Base-by-base conservation (phyloP, 2,797 vertebrate species). In the Lithobates sylvaticus region DNA sequence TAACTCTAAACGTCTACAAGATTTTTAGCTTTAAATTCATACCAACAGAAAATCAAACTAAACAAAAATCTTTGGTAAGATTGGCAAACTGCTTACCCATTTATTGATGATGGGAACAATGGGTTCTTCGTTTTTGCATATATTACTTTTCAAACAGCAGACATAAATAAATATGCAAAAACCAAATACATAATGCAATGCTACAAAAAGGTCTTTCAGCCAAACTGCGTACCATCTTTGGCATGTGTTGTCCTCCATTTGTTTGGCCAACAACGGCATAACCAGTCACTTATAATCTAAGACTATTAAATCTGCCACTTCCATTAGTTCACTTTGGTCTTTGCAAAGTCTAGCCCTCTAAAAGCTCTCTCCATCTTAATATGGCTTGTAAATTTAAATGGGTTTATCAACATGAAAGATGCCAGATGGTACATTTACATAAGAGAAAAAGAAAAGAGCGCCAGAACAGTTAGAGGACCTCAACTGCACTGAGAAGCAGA, bases 341-440 rank as follows among this genome's bases (percentile, higher is more conserved):
- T 76, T 75, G 78, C 64, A 81, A 15, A 23, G 71, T 47, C 42
- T 15, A 54, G 71, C 73, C 72, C 64, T 69, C 77, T 68, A 75
- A 85, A 39, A 44, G 77, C 67, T 73, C 77, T 80, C 78, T 29
- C 84, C 70, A 80, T 69, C 44, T 61, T 86, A 81, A 81, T 81
- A 75, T 58, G 64, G 9, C 65, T 86, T 67, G 72, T 86, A 86
- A n/a, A 80, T 80, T 58, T 85, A 85, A 86, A 86, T 86, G 78
- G 78, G 80, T 76, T 86, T 81, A 76, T 72, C 72, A 81, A 68
- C 64, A 82, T 81, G 72, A 86, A 81, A 81, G 84, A 71, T 86
- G 65, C 72, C 84, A 86, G 84, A 86, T 86, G 78, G 78, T 44
- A 44, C 65, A 86, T 86, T 86, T 81, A 76, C 78, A 76, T 81